These are phyloP conservation scores for Bombus huntii DNA, from an alignment of 1,140 invertebrate species.

Conservation along the genomic window DNA sequence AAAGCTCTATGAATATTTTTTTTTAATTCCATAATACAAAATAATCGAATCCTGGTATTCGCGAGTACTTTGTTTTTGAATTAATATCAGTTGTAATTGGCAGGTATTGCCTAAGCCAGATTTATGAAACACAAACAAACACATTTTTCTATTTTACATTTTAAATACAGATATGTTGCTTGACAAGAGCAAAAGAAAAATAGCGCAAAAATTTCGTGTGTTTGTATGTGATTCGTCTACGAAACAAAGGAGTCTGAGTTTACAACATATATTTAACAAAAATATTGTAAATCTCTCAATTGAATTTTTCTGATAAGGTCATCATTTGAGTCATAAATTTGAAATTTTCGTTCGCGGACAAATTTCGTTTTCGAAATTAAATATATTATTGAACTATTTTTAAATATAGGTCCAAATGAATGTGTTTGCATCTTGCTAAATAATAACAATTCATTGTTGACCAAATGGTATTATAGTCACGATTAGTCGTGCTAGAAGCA, in stretches of 20 bases:
- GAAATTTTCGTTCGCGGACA: background rate
- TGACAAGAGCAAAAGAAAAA: slow-evolving; percentile 25
- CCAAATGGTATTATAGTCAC: slow-evolving; percentile 32
- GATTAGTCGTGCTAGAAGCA: slow-evolving; percentile 9
- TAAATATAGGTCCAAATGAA: background rate
- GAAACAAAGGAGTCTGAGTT: slow-evolving; percentile 50
- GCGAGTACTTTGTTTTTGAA: background rate
- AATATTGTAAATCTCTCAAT: background rate
- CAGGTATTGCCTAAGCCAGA: background rate
- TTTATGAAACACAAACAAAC: background rate
- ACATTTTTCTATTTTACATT: background rate
- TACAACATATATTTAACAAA: background rate
- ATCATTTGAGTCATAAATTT: background rate
- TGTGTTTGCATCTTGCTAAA: background rate
- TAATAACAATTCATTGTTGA: slow-evolving; percentile 35
- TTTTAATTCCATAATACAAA: slow-evolving; percentile 8
- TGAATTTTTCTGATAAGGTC: background rate
- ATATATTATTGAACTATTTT: background rate
- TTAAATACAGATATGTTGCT: slow-evolving; percentile 20
- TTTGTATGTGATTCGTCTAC: slow-evolving; percentile 1
- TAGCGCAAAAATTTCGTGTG: background rate
- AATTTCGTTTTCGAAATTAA: slow-evolving; percentile 1
- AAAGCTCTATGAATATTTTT: slow-evolving; percentile 6
- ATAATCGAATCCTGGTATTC: background rate
- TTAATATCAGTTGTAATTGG: background rate